Percentiles rank a stretch among this genome's conserved stretches.
Evolutionary conservation across 35 echinoderm and acorn worm genomes (phyloP).

Genomic region (Apostichopus parvimensis): DNA sequence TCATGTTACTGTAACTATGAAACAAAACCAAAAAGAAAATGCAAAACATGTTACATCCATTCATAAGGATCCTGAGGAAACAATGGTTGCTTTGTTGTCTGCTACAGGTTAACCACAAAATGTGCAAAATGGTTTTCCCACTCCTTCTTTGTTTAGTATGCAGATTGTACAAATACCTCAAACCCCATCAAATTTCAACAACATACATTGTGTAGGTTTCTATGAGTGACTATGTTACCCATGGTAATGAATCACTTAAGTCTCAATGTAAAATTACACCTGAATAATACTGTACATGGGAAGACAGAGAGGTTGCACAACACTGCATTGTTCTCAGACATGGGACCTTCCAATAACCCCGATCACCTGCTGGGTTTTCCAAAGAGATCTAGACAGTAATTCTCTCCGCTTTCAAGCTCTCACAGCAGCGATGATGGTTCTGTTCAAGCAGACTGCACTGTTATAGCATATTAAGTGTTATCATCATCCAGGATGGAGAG

Average conservation of each 20-base stretch:
- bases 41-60: not conserved
- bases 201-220: not conserved
- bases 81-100: conserved; percentile 18
- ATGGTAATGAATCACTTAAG: conserved; percentile 21
- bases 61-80: conserved; percentile 5
- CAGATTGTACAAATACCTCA: not conserved
- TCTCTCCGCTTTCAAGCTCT: not conserved
- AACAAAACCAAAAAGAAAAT: not conserved
- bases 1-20: not conserved
- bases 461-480: not conserved
- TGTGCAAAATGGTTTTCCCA: not conserved
- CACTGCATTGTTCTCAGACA: conserved; percentile 21
- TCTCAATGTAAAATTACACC: conserved; percentile 30
- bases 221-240: not conserved
- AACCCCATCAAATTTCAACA: not conserved
- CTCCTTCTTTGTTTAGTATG: not conserved
- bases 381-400: not conserved
- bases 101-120: conserved; percentile 7
- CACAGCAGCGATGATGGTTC: no score
- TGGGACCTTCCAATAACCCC: conserved; percentile 13
- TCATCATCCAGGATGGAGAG: no score
- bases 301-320: not conserved
- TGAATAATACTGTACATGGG: not conserved
- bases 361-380: conserved; percentile 12
- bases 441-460: not conserved